Evolutionary conservation across 2,888 invertebrate genomes (phyloP), one percentile per base, ranked within the genome.

Genomic region (Ochlodes sylvanus): DNA sequence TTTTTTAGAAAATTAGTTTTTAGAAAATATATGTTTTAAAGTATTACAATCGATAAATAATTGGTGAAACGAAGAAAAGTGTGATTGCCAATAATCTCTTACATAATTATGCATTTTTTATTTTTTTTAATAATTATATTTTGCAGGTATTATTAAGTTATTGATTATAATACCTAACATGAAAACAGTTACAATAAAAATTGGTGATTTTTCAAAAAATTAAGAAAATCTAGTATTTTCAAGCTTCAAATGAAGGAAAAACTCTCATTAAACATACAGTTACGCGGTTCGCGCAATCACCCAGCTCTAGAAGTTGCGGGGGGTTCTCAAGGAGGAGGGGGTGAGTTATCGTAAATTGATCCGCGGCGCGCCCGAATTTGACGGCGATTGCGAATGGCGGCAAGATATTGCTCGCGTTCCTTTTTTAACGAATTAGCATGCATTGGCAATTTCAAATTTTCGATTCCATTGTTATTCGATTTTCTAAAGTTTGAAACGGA

Each of bases 361-460:
- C 65, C 65, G 71, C 71, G 69, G 71, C 73, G 73, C 76, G 73
- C 78, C 78, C 73, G 77, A 78, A 80, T 79, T 79, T 79, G 73
- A 79, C 65, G 65, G 65, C 65, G 65, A 66, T 66, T 66, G 65
- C 50, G 41, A 65, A 58, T 50, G 50, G 65, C 65, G 58, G 65
- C 50, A 66, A 66, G 52, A 66, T 60, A 32, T 47, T 34, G 47
- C 50, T 50, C 50, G 50, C 19, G 38, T 57, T 64, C 34, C 27
- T 54, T 65, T 65, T 65, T 65, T 47, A 38, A 57, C 32, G 64
- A 65, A 65, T 65, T 65, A 65, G 21, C 64, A 65, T 65, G 21
- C 54, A 38, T 21, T 63, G 32, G 57, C 57, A 42, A 34, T 47
- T 27, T 32, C 21, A 14, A 54, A 54, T 54, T 32, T 19, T 19